These are phyloP conservation scores for Odontesthes bonariensis DNA, from an alignment of 2,113 vertebrate genomes.

Conservation along the genomic window DNA sequence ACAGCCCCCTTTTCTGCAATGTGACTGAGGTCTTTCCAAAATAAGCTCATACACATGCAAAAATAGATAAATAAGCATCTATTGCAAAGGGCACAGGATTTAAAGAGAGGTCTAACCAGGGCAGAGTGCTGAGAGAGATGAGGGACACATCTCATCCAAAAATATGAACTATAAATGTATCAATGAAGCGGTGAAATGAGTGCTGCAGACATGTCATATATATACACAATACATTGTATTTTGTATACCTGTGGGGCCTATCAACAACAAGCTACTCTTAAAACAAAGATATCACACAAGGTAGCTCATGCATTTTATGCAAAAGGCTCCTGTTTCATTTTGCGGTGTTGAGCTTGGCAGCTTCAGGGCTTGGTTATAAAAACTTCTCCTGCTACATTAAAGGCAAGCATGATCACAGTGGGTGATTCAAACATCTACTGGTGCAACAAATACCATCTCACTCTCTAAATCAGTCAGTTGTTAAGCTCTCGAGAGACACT, in stretches of 20 bases:
- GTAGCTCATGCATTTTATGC: slow-evolving; percentile 21
- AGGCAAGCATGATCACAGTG: not conserved
- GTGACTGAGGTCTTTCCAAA: slow-evolving; percentile 78
- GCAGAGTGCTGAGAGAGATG: slow-evolving; percentile 55
- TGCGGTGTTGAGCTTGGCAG: not conserved
- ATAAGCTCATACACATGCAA: slow-evolving; percentile 78
- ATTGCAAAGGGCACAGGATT: slow-evolving; percentile 75
- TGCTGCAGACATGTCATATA: slow-evolving; percentile 43
- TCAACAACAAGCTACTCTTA: slow-evolving; percentile 42
- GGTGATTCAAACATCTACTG: slow-evolving; percentile 10
- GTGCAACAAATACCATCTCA: not conserved
- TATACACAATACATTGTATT: slow-evolving; percentile 37
- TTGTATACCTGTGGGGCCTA: slow-evolving; percentile 16
- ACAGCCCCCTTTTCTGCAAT: slow-evolving; percentile 70
- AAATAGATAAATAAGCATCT: slow-evolving; percentile 79
- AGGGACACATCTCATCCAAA: slow-evolving; percentile 58
- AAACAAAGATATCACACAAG: slow-evolving; percentile 30
- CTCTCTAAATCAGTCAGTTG: slow-evolving; percentile 7
- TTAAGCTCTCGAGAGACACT: not conserved
- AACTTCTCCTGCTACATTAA: slow-evolving; percentile 8
- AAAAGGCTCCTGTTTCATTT: slow-evolving; percentile 18
- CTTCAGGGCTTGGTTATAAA: slow-evolving; percentile 12
- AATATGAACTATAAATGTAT: slow-evolving; percentile 67
- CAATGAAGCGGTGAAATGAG: slow-evolving; percentile 66
- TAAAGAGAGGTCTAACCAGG: slow-evolving; percentile 66